Conservation (phyloP, 2,888 invertebrate genomes). For the Geophilus truncorum region DNA sequence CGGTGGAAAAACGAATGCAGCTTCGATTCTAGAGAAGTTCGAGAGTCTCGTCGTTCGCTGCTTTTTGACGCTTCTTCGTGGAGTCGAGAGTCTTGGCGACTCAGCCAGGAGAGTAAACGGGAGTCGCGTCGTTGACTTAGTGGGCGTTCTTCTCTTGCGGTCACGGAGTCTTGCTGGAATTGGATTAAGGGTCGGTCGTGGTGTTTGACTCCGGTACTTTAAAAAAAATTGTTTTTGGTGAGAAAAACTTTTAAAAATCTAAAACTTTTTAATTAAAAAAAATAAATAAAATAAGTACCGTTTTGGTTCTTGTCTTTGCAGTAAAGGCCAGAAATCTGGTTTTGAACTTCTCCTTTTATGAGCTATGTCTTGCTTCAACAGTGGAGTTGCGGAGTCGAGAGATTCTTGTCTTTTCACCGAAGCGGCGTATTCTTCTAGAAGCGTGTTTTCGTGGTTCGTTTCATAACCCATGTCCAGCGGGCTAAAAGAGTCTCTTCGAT, state of each 20-base stretch:
- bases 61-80: background rate
- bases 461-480: background rate
- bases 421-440: slow-evolving; percentile 7
- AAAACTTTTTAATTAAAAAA: background rate
- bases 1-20: background rate
- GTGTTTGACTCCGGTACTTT: background rate
- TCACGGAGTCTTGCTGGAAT: background rate
- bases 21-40: background rate
- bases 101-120: background rate
- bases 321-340: background rate
- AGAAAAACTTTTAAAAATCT: background rate
- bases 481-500: slow-evolving; percentile 1
- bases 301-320: background rate
- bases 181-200: background rate
- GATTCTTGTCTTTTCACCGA: slow-evolving; percentile 24
- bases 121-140: background rate
- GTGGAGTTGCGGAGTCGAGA: background rate
- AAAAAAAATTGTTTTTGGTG: background rate
- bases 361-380: background rate
- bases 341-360: slow-evolving; percentile 23
- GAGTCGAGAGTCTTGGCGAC: slow-evolving; percentile 15
- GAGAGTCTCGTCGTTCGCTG: background rate
- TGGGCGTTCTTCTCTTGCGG: background rate
- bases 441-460: background rate
- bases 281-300: too few species aligned